Evolutionary conservation across 2,797 vertebrate species (phyloP).

Genomic region (Nyctibius grandis): DNA sequence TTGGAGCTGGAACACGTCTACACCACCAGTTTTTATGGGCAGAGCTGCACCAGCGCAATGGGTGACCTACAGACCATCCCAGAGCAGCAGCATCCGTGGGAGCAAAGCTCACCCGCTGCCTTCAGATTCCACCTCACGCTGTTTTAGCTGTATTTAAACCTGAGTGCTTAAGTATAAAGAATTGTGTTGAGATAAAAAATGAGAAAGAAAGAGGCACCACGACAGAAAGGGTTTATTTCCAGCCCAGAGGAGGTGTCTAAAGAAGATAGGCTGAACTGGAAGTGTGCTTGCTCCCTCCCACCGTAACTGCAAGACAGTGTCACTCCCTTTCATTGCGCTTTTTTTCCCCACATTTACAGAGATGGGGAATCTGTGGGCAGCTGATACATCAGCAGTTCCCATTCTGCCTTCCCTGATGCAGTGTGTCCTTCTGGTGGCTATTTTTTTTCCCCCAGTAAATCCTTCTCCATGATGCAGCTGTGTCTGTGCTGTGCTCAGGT

Average conservation of each 20-base stretch:
- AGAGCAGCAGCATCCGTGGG: neutral
- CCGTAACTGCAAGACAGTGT: neutral
- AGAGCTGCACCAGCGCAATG: neutral
- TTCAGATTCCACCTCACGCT: rapidly evolving
- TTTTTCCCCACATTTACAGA: neutral
- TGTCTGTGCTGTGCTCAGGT: neutral
- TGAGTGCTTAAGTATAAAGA: neutral
- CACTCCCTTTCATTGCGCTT: neutral
- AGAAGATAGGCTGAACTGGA: neutral
- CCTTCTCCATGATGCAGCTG: rapidly evolving
- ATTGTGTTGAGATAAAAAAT: neutral
- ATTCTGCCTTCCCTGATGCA: neutral
- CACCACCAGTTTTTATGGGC: neutral
- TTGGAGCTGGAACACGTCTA: neutral
- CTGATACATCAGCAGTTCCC: rapidly evolving
- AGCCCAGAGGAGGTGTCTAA: neutral
- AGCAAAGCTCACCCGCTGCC: neutral
- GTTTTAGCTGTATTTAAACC: neutral
- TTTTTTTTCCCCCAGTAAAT: rapidly evolving
- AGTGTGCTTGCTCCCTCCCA: neutral
- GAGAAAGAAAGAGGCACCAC: neutral
- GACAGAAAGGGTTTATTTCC: neutral
- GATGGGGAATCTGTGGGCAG: neutral
- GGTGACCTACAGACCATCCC: neutral
- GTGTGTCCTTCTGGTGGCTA: neutral